phyloP scores from a whole-genome alignment of 2,113 vertebrate genomes.

The Sebastes schlegelii region DNA sequence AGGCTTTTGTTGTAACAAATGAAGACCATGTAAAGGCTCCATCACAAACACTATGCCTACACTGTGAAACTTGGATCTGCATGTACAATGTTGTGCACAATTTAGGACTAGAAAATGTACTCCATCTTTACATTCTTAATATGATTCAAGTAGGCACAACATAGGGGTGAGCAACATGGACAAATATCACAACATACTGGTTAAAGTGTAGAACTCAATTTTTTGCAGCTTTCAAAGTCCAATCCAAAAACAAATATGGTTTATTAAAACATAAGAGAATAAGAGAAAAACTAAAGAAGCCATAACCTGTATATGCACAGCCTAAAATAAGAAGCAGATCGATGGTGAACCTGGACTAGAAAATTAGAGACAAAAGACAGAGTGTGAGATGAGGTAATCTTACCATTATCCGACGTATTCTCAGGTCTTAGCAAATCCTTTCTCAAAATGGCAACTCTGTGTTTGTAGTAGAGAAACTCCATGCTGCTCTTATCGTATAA shows the following conservation, averaged over 20 bases:
- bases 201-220: neutral
- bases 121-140: neutral
- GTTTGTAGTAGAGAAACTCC: slow-evolving; percentile 97
- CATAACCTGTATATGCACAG: neutral
- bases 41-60: slow-evolving; percentile 1
- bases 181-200: neutral
- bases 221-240: neutral
- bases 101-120: neutral
- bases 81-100: neutral
- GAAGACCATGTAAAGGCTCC: slow-evolving; percentile 28
- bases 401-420: slow-evolving; percentile 85
- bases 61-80: slow-evolving; percentile 1
- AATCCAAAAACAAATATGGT: neutral
- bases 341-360: neutral
- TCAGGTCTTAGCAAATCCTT: slow-evolving; percentile 82
- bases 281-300: neutral
- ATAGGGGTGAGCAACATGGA: neutral
- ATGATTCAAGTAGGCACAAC: neutral
- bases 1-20: slow-evolving; percentile 55
- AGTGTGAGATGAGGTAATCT: slow-evolving; percentile 54
- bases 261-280: neutral
- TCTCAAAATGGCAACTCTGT: slow-evolving; percentile 90
- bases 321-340: neutral
- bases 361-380: neutral
- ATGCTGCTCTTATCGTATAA: slow-evolving; percentile 93